Evolutionary conservation across 2,113 vertebrate genomes (phyloP).

Genomic region (Meles meles): DNA sequence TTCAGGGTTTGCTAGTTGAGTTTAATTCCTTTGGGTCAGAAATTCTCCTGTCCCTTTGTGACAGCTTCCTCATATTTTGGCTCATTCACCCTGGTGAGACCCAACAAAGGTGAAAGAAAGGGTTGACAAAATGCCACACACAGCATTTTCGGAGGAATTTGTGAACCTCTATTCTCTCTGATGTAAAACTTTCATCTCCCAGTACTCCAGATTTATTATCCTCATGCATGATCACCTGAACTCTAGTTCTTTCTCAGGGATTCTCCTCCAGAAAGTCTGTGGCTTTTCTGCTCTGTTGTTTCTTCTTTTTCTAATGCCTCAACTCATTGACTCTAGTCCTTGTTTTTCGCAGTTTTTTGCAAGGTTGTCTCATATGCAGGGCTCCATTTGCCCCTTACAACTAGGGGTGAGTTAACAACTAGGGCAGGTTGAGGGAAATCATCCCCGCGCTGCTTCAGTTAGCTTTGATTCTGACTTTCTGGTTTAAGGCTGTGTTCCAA

Average conservation of each 20-base stretch:
- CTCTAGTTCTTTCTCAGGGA: not conserved
- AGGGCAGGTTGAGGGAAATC: not conserved
- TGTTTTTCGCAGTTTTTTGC: not conserved
- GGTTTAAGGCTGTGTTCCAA: not conserved
- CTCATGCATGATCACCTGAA: not conserved
- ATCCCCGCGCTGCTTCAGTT: not conserved
- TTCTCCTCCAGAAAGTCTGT: not conserved
- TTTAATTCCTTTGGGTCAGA: constrained; percentile 22
- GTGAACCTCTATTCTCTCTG: not conserved
- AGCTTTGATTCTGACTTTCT: not conserved
- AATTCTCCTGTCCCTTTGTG: not conserved
- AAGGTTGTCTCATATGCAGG: not conserved
- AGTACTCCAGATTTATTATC: not conserved
- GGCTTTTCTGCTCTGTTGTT: not conserved
- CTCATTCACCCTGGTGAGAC: not conserved
- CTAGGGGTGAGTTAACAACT: too few species aligned
- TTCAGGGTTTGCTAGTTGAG: not conserved
- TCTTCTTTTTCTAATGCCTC: not conserved
- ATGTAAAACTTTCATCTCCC: not conserved
- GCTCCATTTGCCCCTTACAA: not conserved
- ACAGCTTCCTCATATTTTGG: not conserved
- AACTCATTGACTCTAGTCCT: not conserved
- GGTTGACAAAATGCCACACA: not conserved
- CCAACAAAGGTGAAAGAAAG: not conserved
- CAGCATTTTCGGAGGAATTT: not conserved